These are phyloP conservation scores for Brachionus calyciflorus DNA, from an alignment of 1,140 invertebrate species.

Conservation along the genomic window DNA sequence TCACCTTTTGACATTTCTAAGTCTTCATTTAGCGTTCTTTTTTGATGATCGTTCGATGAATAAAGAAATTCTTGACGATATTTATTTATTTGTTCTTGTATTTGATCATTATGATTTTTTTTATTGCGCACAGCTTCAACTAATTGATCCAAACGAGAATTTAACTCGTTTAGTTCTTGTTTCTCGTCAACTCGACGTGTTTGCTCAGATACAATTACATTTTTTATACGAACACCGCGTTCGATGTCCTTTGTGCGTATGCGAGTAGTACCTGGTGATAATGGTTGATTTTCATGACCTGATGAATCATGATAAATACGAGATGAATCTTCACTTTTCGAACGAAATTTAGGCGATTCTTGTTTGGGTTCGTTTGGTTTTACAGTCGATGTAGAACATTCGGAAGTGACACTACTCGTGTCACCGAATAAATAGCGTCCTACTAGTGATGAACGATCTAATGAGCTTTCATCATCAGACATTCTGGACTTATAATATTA, in stretches of 20 bases:
- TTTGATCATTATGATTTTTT: constrained; percentile 31
- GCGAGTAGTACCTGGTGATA: background rate
- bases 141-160: constrained; percentile 31
- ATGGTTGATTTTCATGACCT: too few species aligned
- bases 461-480: constrained; percentile 34
- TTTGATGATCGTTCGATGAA: background rate
- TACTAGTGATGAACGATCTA: background rate
- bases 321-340: background rate
- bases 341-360: constrained; percentile 14
- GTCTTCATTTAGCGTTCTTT: background rate
- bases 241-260: constrained; percentile 23
- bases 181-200: background rate
- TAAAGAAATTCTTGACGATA: constrained; percentile 31
- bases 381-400: background rate
- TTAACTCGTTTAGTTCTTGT: constrained; percentile 18
- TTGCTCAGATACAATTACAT: background rate
- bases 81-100: constrained; percentile 4
- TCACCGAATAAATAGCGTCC: background rate
- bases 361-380: background rate
- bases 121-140: constrained; percentile 26
- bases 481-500: background rate
- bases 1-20: background rate
- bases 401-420: background rate
- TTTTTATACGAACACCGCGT: background rate
- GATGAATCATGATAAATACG: background rate